These are phyloP conservation scores for Mesorhabditis spiculigera DNA, from an alignment of 2,888 invertebrate genomes.

Conservation along the genomic window DNA sequence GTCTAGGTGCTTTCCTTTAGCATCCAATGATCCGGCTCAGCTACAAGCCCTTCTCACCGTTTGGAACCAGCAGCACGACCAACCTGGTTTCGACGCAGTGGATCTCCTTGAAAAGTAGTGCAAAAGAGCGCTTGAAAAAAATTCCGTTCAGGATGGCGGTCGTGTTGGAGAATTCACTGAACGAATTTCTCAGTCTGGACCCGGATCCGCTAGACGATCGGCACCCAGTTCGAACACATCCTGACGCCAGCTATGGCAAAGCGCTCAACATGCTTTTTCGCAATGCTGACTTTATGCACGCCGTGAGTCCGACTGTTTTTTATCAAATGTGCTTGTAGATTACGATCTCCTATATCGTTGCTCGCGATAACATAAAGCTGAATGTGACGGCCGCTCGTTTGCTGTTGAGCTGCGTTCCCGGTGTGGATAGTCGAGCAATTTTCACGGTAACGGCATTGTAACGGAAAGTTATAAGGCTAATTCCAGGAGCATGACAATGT, in stretches of 20 bases:
- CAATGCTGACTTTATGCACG: constrained; percentile 90
- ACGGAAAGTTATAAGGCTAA: too few relatives aligned
- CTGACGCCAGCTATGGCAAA: constrained; percentile 84
- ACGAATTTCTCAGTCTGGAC: constrained; percentile 89
- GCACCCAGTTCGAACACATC: constrained; percentile 80
- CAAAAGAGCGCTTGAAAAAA: neutral
- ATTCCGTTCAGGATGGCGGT: constrained; percentile 67
- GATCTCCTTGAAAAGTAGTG: neutral
- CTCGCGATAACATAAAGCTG: constrained; percentile 73
- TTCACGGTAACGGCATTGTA: constrained; percentile 65
- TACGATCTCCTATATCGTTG: constrained; percentile 78
- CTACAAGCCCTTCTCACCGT: neutral
- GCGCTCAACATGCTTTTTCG: constrained; percentile 86
- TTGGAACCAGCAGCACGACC: neutral
- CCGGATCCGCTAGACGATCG: constrained; percentile 97
- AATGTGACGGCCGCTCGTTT: constrained; percentile 85
- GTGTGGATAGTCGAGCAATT: constrained; percentile 87
- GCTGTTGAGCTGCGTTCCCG: constrained; percentile 87
- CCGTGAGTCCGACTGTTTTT: constrained; percentile 60
- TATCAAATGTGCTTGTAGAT: constrained; percentile 66
- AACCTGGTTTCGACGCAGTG: constrained; percentile 8
- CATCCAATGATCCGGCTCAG: neutral
- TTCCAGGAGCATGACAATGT: constrained; percentile 69
- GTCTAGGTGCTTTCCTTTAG: neutral
- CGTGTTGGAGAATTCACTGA: constrained; percentile 85